Conservation (phyloP, 2,113 vertebrate species). For the Uria aalge region DNA sequence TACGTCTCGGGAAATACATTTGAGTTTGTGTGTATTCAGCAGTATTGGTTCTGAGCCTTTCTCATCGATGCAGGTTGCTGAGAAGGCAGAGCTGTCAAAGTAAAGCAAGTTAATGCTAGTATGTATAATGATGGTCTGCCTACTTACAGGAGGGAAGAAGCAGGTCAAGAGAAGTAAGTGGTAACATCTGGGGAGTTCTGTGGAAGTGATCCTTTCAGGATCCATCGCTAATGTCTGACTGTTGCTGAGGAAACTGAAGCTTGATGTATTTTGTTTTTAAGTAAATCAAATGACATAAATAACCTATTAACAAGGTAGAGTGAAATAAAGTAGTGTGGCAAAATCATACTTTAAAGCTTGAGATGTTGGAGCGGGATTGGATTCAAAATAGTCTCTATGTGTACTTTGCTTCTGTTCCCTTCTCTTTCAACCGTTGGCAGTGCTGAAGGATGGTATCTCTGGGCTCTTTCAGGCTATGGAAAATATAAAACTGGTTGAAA, state of each 20-base stretch:
- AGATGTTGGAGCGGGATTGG: not conserved
- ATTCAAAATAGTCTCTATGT: not conserved
- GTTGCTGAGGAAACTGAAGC: not conserved
- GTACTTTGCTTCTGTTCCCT: not conserved
- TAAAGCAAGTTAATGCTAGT: not conserved
- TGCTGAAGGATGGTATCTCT: not conserved
- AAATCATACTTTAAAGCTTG: not conserved
- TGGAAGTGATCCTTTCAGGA: not conserved
- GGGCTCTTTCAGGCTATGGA: not conserved
- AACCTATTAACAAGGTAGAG: not conserved
- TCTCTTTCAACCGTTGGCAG: not conserved
- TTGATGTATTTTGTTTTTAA: not conserved
- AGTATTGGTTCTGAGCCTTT: not conserved
- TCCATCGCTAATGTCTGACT: not conserved
- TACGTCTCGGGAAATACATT: not conserved
- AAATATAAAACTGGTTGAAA: not conserved
- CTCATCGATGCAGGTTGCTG: not conserved
- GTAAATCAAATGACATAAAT: not conserved
- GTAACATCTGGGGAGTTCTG: not conserved
- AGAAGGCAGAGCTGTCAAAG: not conserved
- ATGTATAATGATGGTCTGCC: not conserved
- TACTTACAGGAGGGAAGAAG: not conserved
- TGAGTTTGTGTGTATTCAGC: not conserved
- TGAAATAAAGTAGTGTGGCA: not conserved
- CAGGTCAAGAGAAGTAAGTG: not conserved